phyloP scores from a whole-genome alignment of 2,888 invertebrate genomes.

The Ptychoptera contaminata region DNA sequence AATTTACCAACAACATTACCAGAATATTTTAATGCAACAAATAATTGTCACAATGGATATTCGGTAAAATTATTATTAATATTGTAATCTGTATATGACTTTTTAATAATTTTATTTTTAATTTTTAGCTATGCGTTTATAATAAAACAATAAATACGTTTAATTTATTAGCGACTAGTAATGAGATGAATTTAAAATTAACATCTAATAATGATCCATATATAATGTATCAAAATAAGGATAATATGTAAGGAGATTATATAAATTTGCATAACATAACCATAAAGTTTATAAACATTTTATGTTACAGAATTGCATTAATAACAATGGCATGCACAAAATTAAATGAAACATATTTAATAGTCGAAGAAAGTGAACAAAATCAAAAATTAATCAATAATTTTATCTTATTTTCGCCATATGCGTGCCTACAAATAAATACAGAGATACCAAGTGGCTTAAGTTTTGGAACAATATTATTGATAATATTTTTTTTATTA shows the following conservation, averaged over 20 bases:
- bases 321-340: background rate
- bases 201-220: slow-evolving; percentile 1
- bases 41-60: background rate
- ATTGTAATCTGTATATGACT: background rate
- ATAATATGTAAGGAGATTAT: background rate
- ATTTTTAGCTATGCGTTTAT: background rate
- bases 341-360: background rate
- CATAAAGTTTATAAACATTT: too few relatives aligned
- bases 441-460: slow-evolving; percentile 2
- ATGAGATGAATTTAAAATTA: background rate
- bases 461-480: slow-evolving; percentile 39
- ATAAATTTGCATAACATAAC: background rate
- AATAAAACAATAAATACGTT: background rate
- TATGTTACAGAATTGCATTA: background rate
- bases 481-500: slow-evolving; percentile 44
- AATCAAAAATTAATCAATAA: background rate
- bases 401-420: slow-evolving; percentile 1
- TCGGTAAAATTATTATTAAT: background rate
- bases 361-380: background rate
- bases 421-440: background rate
- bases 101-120: background rate
- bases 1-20: background rate
- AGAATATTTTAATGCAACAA: background rate
- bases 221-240: background rate
- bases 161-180: background rate